Conservation (phyloP, 1,140 invertebrate species). For the Tetramorium alpestre region DNA sequence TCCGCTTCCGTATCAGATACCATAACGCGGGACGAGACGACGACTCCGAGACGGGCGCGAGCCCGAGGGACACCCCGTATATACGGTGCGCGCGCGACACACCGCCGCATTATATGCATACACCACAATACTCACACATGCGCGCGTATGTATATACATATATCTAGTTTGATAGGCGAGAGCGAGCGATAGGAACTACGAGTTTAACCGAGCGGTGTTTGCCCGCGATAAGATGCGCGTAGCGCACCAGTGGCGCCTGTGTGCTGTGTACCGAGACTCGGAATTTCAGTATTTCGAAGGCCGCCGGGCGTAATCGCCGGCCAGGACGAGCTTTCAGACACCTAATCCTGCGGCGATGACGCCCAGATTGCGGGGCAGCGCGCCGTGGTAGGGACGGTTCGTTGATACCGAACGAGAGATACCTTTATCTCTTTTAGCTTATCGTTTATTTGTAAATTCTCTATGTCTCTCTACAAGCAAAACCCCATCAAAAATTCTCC, state of each 20-base stretch:
- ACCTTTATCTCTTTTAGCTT: neutral
- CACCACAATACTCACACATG: no score
- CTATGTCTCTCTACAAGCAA: neutral
- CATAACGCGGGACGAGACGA: neutral
- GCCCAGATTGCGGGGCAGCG: neutral
- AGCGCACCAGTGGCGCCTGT: constrained; percentile 59
- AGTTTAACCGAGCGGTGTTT: constrained; percentile 66
- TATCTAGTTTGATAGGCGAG: constrained; percentile 51
- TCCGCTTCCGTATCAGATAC: constrained; percentile 26
- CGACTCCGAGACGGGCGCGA: neutral
- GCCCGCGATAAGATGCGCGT: constrained; percentile 61
- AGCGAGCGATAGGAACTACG: constrained; percentile 45
- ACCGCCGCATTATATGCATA: constrained; percentile 3
- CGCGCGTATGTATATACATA: neutral
- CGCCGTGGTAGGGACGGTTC: neutral
- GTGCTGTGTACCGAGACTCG: constrained; percentile 16
- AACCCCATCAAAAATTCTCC: neutral
- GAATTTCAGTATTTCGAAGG: constrained; percentile 44
- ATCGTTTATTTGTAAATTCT: constrained; percentile 17
- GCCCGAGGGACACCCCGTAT: neutral
- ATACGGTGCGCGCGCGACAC: neutral
- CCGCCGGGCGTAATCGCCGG: neutral
- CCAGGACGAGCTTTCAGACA: neutral
- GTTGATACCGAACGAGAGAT: neutral
- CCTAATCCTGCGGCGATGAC: neutral